Evolutionary conservation across 2,888 invertebrate species (phyloP).

Genomic region (Drosophila acutilabella): DNA sequence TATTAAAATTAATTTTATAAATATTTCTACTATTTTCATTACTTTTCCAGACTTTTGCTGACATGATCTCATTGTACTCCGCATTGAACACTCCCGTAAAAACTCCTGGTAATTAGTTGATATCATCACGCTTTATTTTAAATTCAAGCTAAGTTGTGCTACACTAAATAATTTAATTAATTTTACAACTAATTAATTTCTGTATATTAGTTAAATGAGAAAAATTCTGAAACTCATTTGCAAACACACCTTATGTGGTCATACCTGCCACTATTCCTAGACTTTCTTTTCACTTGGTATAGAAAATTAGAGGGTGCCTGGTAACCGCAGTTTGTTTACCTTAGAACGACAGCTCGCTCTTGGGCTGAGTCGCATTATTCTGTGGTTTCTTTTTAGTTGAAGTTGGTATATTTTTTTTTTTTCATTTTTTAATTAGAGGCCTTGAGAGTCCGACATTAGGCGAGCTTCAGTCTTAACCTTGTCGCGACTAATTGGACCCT

Average conservation of each 20-base stretch:
- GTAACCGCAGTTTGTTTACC: conserved; percentile 66
- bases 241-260: conserved; percentile 6
- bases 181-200: not conserved
- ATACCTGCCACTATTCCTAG: not conserved
- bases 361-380: not conserved
- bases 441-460: conserved; percentile 50
- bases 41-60: not conserved
- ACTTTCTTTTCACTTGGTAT: not conserved
- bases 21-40: not conserved
- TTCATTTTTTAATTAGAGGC: conserved; percentile 40
- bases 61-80: not conserved
- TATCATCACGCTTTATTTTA: not conserved
- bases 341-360: conserved; percentile 12
- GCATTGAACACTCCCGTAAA: not conserved
- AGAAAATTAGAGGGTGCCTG: conserved; percentile 36
- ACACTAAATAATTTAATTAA: not conserved
- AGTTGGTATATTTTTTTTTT: not conserved
- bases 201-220: not conserved
- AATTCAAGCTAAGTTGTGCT: too few relatives aligned
- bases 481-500: conserved; percentile 73
- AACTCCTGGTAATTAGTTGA: not conserved
- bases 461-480: conserved; percentile 69
- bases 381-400: not conserved
- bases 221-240: not conserved
- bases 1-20: not conserved